Evolutionary conservation across 2,797 vertebrate genomes (phyloP), one percentile per base, ranked within the genome.

Genomic region (Novumbra hubbsi): DNA sequence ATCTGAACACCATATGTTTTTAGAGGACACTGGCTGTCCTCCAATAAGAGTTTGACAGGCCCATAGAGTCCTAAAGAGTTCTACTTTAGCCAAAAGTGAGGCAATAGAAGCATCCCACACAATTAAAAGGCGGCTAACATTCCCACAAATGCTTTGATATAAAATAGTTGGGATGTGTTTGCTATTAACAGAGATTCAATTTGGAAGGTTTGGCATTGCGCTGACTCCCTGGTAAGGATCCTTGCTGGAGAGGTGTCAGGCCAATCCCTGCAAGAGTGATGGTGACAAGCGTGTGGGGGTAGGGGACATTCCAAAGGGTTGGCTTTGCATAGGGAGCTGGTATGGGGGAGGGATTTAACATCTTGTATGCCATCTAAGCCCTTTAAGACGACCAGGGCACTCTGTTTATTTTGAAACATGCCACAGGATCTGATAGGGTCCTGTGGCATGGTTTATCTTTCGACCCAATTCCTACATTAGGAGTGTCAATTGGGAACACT

Each of bases 371-470:
- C 80, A 63, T 79, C n/a, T 71, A 74, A 86, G 91, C 86, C 91
- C 91, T 88, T 87, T 85, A 91, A 88, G 85, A 88, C 84, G 1
- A 63, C 75, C 0, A 72, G 84, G 81, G 83, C 83, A 77, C 73
- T 14, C 66, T 89, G 89, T 91, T 93, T 92, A 88, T 89, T 89
- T 92, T 87, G 78, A 88, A 89, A 83, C 83, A 88, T 86, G 77
- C 87, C 86, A 70, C 32, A 71, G 83, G 83, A 81, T 87, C 38
- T 85, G 73, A 75, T 79, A 79, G 62, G 52, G n/a, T 16, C 24
- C n/a, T n/a, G n/a, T n/a, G n/a, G n/a, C n/a, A n/a, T n/a, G n/a
- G 78, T 79, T 50, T 65, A 75, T 72, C 66, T 76, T 81, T 76
- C 76, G 72, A 30, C 60, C n/a, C 74, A 55, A 74, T 77, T 62